A percentile compares a stretch with the other conserved stretches of the same genome.
Conservation (phyloP, 2,797 vertebrate species). For the Champsocephalus gunnari region DNA sequence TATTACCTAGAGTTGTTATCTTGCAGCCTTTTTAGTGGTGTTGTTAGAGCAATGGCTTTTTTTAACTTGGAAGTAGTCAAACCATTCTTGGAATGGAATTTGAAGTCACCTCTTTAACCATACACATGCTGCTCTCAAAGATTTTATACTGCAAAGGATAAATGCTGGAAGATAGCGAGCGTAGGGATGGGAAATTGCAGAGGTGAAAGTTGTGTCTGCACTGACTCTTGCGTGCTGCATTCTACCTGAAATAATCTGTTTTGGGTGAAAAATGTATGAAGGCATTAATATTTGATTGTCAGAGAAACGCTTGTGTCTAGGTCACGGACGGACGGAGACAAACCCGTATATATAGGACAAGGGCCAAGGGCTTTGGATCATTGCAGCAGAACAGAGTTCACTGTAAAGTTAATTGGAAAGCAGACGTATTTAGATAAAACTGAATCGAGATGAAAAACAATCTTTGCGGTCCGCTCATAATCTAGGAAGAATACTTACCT, state of each 20-base stretch:
- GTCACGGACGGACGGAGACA: not conserved
- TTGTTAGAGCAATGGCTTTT: not conserved
- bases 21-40: not conserved
- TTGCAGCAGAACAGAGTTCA: not conserved
- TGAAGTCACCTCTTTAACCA: not conserved
- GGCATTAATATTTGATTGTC: constrained; percentile 78
- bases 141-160: not conserved
- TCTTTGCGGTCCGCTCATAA: not conserved
- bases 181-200: not conserved
- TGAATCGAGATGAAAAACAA: not conserved
- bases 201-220: constrained; percentile 24
- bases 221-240: constrained; percentile 31
- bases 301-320: constrained; percentile 41
- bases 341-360: constrained; percentile 4
- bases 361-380: not conserved
- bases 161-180: not conserved
- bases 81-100: not conserved
- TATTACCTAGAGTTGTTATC: not conserved
- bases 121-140: not conserved
- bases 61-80: not conserved
- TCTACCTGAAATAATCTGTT: constrained; percentile 47
- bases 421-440: not conserved
- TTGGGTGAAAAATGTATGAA: constrained; percentile 72
- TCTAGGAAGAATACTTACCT: not conserved
- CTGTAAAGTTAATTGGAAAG: not conserved